These are phyloP conservation scores for Heliconius himera DNA, from an alignment of 1,140 invertebrate species.

Conservation along the genomic window DNA sequence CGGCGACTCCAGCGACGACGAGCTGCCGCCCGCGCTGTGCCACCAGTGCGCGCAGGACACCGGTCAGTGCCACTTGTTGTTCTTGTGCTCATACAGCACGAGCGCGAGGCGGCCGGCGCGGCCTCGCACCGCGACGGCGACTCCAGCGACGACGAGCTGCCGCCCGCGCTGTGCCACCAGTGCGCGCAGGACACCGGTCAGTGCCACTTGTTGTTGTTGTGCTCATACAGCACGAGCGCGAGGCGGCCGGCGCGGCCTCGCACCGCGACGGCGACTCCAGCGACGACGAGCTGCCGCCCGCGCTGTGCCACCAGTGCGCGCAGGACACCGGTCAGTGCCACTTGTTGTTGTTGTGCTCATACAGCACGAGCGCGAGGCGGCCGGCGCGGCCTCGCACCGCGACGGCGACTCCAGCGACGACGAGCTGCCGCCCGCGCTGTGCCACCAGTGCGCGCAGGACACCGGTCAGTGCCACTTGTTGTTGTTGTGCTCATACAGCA, in stretches of 20 bases:
- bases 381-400: constrained; percentile 84
- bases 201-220: background rate
- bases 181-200: constrained; percentile 59
- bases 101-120: constrained; percentile 46
- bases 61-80: constrained; percentile 37
- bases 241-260: constrained; percentile 56
- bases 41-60: constrained; percentile 79
- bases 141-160: constrained; percentile 98
- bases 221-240: no score
- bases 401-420: constrained; percentile 99
- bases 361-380: no score
- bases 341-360: background rate
- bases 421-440: constrained; percentile 92
- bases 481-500: no score
- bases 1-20: constrained; percentile 98
- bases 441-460: constrained; percentile 81
- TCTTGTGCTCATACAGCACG: background rate
- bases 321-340: constrained; percentile 52
- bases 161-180: constrained; percentile 88
- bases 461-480: constrained; percentile 42
- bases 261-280: constrained; percentile 98
- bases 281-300: constrained; percentile 96
- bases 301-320: constrained; percentile 84
- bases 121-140: constrained; percentile 94
- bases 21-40: constrained; percentile 91